These are phyloP conservation scores for Catostylus mosaicus DNA, from an alignment of 30 jellyfish, hydroid and myxozoan genomes.

Conservation along the genomic window DNA sequence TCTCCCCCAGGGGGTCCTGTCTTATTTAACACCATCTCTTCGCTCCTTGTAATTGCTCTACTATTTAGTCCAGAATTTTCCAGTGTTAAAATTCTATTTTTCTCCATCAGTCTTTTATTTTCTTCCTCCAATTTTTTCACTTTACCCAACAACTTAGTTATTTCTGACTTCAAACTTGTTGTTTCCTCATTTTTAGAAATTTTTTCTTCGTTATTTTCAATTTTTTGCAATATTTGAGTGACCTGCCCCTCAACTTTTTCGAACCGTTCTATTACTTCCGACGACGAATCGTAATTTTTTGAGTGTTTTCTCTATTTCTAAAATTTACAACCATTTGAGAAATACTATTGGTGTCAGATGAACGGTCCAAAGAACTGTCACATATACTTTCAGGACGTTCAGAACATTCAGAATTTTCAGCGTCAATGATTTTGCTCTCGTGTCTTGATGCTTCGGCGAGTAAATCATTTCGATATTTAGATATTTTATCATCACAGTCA, in stretches of 20 bases:
- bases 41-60: conserved; percentile 4
- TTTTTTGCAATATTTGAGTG: no score
- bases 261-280: no score
- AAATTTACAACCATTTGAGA: neutral
- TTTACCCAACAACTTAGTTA: no score
- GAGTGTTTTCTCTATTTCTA: neutral
- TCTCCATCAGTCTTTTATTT: no score
- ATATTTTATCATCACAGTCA: conserved; percentile 23
- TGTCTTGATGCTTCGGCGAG: conserved; percentile 43
- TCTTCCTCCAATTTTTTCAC: no score
- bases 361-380: neutral
- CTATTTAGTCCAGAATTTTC: no score
- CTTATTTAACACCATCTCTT: neutral
- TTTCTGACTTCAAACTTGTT: no score
- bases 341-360: neutral
- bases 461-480: conserved; percentile 26
- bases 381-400: conserved; percentile 23
- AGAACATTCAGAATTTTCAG: neutral
- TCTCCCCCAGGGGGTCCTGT: neutral
- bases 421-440: conserved; percentile 20
- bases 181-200: no score
- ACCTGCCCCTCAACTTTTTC: no score
- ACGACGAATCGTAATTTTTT: no score
- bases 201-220: no score
- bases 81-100: no score